A percentile compares a stretch with the other conserved stretches of the same genome.
Conservation (phyloP, 2,113 vertebrate genomes). For the Sorex araneus region DNA sequence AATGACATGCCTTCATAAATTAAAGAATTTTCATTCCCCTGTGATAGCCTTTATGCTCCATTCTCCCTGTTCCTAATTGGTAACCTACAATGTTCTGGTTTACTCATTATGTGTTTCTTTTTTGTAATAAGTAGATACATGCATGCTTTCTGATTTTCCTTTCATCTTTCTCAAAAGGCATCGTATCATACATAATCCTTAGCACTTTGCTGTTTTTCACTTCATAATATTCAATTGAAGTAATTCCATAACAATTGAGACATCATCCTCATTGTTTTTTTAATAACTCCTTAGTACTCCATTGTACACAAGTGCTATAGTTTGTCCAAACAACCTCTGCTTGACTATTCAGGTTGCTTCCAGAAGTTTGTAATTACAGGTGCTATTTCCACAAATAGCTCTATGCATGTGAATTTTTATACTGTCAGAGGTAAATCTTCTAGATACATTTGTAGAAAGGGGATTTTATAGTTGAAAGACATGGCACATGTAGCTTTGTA, state of each 20-base stretch:
- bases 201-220: not conserved
- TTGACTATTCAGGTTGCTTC: not conserved
- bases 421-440: not conserved
- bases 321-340: not conserved
- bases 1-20: not conserved
- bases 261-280: not conserved
- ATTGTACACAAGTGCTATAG: not conserved
- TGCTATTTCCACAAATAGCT: not conserved
- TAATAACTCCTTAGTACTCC: too few species aligned
- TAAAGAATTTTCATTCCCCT: not conserved
- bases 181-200: not conserved
- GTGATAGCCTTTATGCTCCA: not conserved
- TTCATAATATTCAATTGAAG: not conserved
- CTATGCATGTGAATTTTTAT: not conserved
- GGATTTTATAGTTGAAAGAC: not conserved
- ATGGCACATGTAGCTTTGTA: not conserved
- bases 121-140: not conserved
- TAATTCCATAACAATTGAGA: not conserved
- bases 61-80: not conserved
- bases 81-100: not conserved
- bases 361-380: not conserved
- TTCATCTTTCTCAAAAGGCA: not conserved
- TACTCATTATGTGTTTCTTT: not conserved
- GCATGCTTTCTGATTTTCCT: not conserved
- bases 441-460: not conserved